These are phyloP conservation scores for Epinephelus lanceolatus DNA, from an alignment of 2,113 vertebrate species.

Conservation along the genomic window DNA sequence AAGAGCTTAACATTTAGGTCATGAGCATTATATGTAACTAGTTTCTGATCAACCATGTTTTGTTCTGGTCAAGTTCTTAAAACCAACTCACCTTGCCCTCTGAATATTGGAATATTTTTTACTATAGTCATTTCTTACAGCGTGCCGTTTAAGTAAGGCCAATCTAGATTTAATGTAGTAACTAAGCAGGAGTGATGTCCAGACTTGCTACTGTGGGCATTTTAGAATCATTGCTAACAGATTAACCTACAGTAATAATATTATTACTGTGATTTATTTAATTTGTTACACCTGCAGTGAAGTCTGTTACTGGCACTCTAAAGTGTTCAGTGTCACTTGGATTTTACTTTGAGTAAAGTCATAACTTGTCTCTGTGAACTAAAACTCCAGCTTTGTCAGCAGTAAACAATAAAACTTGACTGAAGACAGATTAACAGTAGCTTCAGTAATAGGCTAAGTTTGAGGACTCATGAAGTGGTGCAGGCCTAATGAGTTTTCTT, in stretches of 20 bases:
- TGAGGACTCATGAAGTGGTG: neutral
- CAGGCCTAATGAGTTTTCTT: conserved; percentile 24
- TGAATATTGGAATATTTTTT: neutral
- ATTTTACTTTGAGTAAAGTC: neutral
- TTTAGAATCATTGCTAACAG: conserved; percentile 17
- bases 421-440: neutral
- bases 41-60: neutral
- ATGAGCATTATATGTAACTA: neutral
- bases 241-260: conserved; percentile 1
- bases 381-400: neutral
- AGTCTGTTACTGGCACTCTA: neutral
- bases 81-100: neutral
- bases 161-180: neutral
- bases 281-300: neutral
- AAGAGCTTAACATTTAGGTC: neutral
- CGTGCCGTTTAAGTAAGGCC: neutral
- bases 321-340: no score
- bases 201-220: neutral
- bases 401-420: neutral
- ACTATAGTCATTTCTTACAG: neutral
- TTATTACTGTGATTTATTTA: conserved; percentile 10
- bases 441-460: neutral
- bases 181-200: neutral
- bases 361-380: neutral
- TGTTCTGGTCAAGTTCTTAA: neutral